Evolutionary conservation across 1,140 invertebrate genomes (phyloP).

Genomic region (Acromyrmex charruanus): DNA sequence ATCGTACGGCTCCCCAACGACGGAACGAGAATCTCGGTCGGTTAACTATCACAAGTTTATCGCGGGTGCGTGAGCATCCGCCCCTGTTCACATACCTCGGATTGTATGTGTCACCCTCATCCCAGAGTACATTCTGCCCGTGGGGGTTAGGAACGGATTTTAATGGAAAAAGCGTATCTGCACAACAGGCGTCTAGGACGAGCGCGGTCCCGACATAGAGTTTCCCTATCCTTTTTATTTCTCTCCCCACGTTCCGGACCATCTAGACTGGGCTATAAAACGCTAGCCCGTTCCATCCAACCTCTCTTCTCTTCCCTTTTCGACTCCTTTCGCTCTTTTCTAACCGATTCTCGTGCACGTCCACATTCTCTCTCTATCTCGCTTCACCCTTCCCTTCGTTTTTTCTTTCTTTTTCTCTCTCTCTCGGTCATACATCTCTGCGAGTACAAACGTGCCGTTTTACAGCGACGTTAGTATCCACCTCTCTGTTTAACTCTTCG

Average conservation of each 20-base stretch:
- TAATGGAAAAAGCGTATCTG: conserved; percentile 80
- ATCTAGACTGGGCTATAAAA: conserved; percentile 83
- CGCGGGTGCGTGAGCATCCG: background rate
- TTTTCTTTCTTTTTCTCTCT: background rate
- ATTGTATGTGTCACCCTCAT: background rate
- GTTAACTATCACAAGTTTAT: background rate
- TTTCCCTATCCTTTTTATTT: conserved; percentile 78
- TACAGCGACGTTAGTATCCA: conserved; percentile 73
- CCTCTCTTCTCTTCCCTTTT: background rate
- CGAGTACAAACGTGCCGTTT: conserved; percentile 79
- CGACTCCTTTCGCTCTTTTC: background rate
- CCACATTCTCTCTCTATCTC: background rate
- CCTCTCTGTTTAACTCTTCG: conserved; percentile 57
- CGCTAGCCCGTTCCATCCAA: conserved; percentile 71
- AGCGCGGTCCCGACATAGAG: conserved; percentile 5
- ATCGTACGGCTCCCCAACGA: conserved; percentile 5
- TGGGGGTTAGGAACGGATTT: conserved; percentile 66
- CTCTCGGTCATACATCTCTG: conserved; percentile 36
- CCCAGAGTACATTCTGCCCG: conserved; percentile 29
- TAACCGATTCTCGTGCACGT: conserved; percentile 1
- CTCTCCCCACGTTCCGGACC: conserved; percentile 78
- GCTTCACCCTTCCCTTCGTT: background rate
- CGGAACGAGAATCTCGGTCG: background rate
- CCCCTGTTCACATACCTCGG: background rate
- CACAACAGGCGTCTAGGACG: conserved; percentile 62